phyloP scores from a whole-genome alignment of 2,113 vertebrate species.

The Tenebrosternarchus preto region DNA sequence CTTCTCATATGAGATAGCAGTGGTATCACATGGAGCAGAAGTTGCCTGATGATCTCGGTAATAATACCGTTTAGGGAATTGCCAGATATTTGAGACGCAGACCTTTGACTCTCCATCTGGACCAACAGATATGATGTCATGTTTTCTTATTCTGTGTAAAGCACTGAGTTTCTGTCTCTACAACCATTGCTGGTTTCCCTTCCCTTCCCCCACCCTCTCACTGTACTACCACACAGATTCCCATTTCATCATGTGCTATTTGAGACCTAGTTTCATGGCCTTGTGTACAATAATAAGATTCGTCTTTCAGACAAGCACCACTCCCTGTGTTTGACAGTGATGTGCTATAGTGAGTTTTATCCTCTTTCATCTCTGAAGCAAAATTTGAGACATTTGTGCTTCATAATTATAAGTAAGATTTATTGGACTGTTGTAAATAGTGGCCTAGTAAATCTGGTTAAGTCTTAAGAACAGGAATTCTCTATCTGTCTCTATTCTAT shows the following conservation, averaged over 20 bases:
- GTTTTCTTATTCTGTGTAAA: constrained; percentile 21
- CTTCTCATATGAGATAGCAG: no score
- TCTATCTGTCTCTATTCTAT: no score
- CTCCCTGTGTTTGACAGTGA: constrained; percentile 1
- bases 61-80: constrained; percentile 17
- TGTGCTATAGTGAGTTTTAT: neutral
- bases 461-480: no score
- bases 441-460: no score
- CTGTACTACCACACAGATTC: neutral
- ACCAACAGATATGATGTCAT: constrained; percentile 37
- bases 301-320: neutral
- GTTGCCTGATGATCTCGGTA: constrained; percentile 25
- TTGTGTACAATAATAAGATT: neutral
- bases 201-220: neutral
- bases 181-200: neutral
- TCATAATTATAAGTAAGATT: no score
- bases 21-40: neutral
- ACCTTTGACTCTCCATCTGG: constrained; percentile 6
- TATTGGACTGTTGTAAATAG: no score
- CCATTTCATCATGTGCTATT: neutral
- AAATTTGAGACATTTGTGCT: no score
- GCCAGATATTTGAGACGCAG: neutral
- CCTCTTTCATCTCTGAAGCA: neutral
- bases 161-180: constrained; percentile 9
- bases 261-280: neutral